Base-by-base conservation (phyloP, 2,888 invertebrate genomes). In the Ophioninae sp. region DNA sequence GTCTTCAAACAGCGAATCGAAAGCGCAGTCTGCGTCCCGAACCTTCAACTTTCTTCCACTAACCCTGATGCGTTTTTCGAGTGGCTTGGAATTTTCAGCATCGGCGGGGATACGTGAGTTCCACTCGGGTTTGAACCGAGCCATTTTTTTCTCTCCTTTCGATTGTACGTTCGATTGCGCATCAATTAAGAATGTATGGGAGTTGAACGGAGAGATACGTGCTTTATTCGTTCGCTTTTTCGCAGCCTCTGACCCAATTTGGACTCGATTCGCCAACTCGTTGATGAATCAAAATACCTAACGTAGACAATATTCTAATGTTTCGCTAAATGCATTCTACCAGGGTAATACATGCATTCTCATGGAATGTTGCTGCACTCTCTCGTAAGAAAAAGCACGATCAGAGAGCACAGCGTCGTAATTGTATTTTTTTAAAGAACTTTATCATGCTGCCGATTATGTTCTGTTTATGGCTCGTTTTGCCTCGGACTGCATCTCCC, bases 71-170 rank as follows among this genome's bases (percentile, higher is more conserved):
- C 93, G 77, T 92, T 95, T 80, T 91, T 94, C 6, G 95, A 95
- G 90, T 95, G 95, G 94, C 90, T 95, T 76, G 95, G 94, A 71
- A 92, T 94, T 89, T 90, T 94, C 81, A 92, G 94, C 69, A 87
- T 94, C 41, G 92, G 91, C 63, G 94, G 93, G 61, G 92, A 94
- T 86, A 86, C 93, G 89, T 93, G 85, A 86, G 92, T 90, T 6
- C 69, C 37, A 41, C 13, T 68, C 5, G 20, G 30, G 63, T 22
- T 8, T 7, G 20, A 59, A 20, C 9, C 51, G 51, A 51, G 51
- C 0, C 2, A 8, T 0, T 10, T 22, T 37, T 51, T 23, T 22
- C 23, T 44, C 23, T 0, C 51, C n/a, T 0, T 5, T 68, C 13
- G 44, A 23, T 51, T 20, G 20, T 23, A 56, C 44, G n/a, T 30